Base-by-base conservation (phyloP, 2,113 vertebrate genomes). In the Hypocryptadius cinnamomeus region DNA sequence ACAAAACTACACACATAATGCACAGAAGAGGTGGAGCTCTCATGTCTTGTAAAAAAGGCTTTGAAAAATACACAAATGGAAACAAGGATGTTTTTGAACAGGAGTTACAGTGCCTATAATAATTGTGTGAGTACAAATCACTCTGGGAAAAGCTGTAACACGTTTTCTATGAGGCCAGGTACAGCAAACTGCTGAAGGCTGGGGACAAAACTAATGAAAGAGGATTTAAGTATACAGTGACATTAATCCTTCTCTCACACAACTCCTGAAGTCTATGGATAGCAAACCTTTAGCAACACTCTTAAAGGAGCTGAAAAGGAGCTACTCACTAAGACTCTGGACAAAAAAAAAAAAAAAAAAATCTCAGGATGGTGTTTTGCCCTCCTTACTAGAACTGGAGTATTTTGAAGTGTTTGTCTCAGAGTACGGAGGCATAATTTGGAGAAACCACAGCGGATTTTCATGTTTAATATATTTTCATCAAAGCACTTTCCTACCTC, bases 401-500 rank as follows among this genome's bases (percentile, higher is more conserved):
- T 89, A 68, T 89, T 90, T 76, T 69, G 44, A 82, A 83, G 25
- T 23, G 39, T 87, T 96, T 74, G 80, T 47, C 65, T 90, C 79
- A 28, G 63, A 92, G 35, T 28, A 30, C 31, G 37, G 69, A 84
- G 23, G 47, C 86, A 24, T 81, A 76, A 83, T 53, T 61, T 50
- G 45, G 45, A 85, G 39, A 33, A 94, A 91, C 63, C 53, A 16
- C 65, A 25, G 40, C 30, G 47, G 76, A 64, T 88, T 92, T 96
- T 90, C 17, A 80, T 28, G 57, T 71, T 73, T 88, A 90, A 85
- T 64, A 0, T 30, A 68, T 51, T 85, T 59, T n/a, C 84, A 89
- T 79, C 74, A 93, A 90, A 92, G 90, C 86, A n/a, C 79, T 90
- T 70, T 54, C 91, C 81, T 70, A 59, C 47, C 79, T 87, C 53